phyloP scores from a whole-genome alignment of 2,888 invertebrate genomes.

The Lasioglossum figueresi region DNA sequence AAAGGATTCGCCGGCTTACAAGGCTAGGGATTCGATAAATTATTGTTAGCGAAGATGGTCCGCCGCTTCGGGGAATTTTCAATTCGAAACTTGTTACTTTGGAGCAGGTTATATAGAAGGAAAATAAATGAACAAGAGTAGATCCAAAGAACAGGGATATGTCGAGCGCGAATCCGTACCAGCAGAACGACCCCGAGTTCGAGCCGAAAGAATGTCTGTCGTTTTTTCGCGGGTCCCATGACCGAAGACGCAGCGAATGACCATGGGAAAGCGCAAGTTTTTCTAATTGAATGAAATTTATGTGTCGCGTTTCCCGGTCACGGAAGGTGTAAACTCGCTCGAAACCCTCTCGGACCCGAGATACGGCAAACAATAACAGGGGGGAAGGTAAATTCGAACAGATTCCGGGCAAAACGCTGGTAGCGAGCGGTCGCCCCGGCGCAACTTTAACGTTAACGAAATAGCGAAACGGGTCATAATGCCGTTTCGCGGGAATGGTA shows the following conservation, averaged over 20 bases:
- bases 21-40: background rate
- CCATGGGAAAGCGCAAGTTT: background rate
- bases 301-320: background rate
- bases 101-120: background rate
- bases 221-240: background rate
- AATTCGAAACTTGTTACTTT: background rate
- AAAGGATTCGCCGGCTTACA: background rate
- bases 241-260: background rate
- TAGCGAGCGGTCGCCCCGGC: background rate
- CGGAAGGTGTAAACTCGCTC: background rate
- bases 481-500: slow-evolving; percentile 29
- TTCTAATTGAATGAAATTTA: background rate
- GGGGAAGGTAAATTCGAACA: background rate
- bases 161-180: background rate
- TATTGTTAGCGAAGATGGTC: background rate
- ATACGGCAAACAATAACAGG: background rate
- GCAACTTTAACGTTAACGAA: slow-evolving; percentile 27
- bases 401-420: background rate
- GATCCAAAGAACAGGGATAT: too few species aligned
- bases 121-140: background rate
- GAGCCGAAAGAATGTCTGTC: background rate
- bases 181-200: background rate
- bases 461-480: slow-evolving; percentile 15
- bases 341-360: background rate
- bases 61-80: background rate